Evolutionary conservation across 1,140 invertebrate genomes (phyloP), one percentile per base, ranked within the genome.

Genomic region (Phenacoccus solenopsis): DNA sequence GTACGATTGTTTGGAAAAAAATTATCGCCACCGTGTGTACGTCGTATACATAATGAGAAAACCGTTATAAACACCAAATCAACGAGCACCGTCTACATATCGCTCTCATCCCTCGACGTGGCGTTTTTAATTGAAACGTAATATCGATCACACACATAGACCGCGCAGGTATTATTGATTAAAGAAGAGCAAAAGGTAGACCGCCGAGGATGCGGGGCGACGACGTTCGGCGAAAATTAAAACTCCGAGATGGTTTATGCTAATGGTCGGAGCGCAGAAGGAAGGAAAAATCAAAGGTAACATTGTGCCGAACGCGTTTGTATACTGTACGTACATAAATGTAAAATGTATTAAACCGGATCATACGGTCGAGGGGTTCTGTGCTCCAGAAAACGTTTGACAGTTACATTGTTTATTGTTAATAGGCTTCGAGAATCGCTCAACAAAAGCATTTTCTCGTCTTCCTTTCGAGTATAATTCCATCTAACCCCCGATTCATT

Each of bases 371-470:
- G 38, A 49, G 20, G 38, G 38, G 38, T 49, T 49, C 38, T 10
- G 16, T 49, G 38, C 38, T 49, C 38, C 16, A 49, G 38, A 49
- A 49, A 49, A 49, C 38, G 38, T 49, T 49, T 49, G 38, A 49
- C 38, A 49, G 38, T 49, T 49, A 49, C 38, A 49, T 49, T 49
- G 38, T 49, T 49, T 49, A 49, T 49, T 49, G 38, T 49, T 49
- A 49, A 49, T 49, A 49, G 38, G 38, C 38, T 49, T n/a, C 12
- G 38, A 49, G 38, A 49, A 49, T 49, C 38, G 3, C 20, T n/a
- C 12, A 49, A 49, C 38, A 49, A 49, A 16, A 49, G 12, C 30
- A 32, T n/a, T n/a, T n/a, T n/a, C n/a, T n/a, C n/a, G n/a, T n/a
- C n/a, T n/a, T n/a, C n/a, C n/a, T n/a, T n/a, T n/a, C n/a, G n/a